Conservation (phyloP, 2,797 vertebrate species). For the Sardinella longiceps region DNA sequence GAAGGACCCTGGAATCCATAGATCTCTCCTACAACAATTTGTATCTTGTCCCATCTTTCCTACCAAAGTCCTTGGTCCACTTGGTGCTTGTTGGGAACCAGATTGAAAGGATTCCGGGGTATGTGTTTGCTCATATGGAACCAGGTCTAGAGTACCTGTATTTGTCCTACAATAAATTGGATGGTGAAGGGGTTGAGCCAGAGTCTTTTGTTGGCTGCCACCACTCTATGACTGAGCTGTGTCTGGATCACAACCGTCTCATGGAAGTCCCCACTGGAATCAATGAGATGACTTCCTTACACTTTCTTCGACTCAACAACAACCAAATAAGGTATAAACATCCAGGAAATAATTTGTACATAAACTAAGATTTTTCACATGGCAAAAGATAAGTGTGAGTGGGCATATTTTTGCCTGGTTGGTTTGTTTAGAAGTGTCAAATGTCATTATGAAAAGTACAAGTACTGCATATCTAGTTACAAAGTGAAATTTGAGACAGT, state of each 20-base stretch:
- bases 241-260: constrained; percentile 92
- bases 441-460: neutral
- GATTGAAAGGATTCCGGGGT: constrained; percentile 94
- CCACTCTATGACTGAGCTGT: constrained; percentile 88
- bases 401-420: neutral
- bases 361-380: neutral
- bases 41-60: constrained; percentile 92
- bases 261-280: constrained; percentile 84
- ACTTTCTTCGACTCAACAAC: constrained; percentile 90
- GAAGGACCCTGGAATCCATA: constrained; percentile 92
- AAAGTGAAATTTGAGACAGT: neutral
- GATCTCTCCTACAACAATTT: constrained; percentile 93
- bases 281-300: constrained; percentile 87
- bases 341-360: neutral
- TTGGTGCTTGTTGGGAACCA: constrained; percentile 91
- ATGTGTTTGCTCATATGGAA: constrained; percentile 92
- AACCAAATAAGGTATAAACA: constrained; percentile 56
- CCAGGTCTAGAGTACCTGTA: constrained; percentile 96
- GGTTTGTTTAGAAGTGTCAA: neutral
- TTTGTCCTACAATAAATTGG: constrained; percentile 91
- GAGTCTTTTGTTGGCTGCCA: constrained; percentile 91
- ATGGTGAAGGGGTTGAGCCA: constrained; percentile 82
- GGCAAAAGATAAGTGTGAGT: neutral
- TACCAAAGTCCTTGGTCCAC: constrained; percentile 90
- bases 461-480: neutral